Base-by-base conservation (phyloP, 2,888 invertebrate genomes). In the Seira sanloemensis region DNA sequence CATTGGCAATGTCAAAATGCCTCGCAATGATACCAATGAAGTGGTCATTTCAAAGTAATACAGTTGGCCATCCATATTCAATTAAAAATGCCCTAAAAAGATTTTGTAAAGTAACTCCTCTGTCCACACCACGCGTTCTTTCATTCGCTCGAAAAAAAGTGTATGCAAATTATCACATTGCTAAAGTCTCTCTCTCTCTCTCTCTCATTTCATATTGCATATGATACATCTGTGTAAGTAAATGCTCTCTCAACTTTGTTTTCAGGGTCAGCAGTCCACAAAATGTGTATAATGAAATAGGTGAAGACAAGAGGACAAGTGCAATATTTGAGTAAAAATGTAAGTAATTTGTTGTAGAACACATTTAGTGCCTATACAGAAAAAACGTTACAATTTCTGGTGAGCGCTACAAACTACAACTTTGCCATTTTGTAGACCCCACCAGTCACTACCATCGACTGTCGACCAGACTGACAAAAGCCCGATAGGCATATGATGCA, bases 251-350 rank as follows among this genome's bases (percentile, higher is more conserved):
- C 12, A 37, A n/a, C n/a, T n/a, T 37, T 7, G 16, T 50, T 50
- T 50, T 50, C 50, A 50, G 50, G 50, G 50, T 50, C 50, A 50
- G n/a, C n/a, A n/a, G n/a, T n/a, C n/a, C n/a, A n/a, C n/a, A n/a
- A n/a, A n/a, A n/a, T n/a, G 50, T 50, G 2, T 7, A 2, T 50
- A 50, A 50, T 50, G 50, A 50, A 50, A 50, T 50, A 18, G 50
- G 50, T 50, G 50, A 50, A 50, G 50, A 50, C n/a, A 50, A 50
- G 16, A 18, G 12, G 50, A 50, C 50, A 50, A 50, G n/a, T 12
- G n/a, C n/a, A n/a, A 16, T 16, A 50, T 50, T 12, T 2, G 16
- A 50, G n/a, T 12, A 37, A 37, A 37, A 37, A 50, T 50, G 16
- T 50, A 18, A 16, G 16, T 50, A 50, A 2, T n/a, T 37, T 37